Evolutionary conservation across 1,140 invertebrate genomes (phyloP), one percentile per base, ranked within the genome.

Genomic region (Drosophila mauritiana): DNA sequence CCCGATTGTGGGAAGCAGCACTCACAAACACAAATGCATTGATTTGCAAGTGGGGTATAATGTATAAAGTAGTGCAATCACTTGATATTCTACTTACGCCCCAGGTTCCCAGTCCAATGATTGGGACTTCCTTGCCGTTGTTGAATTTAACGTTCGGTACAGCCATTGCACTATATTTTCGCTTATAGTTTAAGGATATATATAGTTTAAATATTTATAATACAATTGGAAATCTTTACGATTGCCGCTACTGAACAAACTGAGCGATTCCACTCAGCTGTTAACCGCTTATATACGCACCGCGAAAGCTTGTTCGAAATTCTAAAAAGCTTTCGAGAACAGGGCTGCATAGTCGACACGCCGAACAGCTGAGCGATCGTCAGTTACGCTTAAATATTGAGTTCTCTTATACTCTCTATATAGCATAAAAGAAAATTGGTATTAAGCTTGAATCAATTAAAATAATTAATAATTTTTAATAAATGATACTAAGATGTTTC

Each of bases 31-130:
- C 11, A 20, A 13, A n/a, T 58, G 25, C 39, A 59, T 39, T 36
- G 57, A 42, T 45, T 4, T 36, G 20, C 22, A 51, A 40, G n/a
- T 27, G 6, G 25, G 6, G 17, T 22, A 13, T 15, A 10, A 49
- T 31, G 3, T 22, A 42, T 51, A 42, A 37, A 40, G 51, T 52
- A 57, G 11, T 51, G 11, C 25, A 48, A 13, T 67, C 58, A 70
- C 17, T 51, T 25, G 12, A 37, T 34, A 17, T 20, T 77, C 7
- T 85, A 92, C 93, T 93, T 92, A 96, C 96, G 84, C 95, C 95
- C 96, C 96, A 97, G 4, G 96, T 97, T 22, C 97, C 96, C 5
- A 97, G 92, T 12, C 96, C 97, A 43, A 97, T 79, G 1, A 95
- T 91, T 0, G 96, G 96, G 40, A 96, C 94, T 51, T 94, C 89